These are phyloP conservation scores for Candidula unifasciata DNA, from an alignment of 2,888 invertebrate species.

Conservation along the genomic window DNA sequence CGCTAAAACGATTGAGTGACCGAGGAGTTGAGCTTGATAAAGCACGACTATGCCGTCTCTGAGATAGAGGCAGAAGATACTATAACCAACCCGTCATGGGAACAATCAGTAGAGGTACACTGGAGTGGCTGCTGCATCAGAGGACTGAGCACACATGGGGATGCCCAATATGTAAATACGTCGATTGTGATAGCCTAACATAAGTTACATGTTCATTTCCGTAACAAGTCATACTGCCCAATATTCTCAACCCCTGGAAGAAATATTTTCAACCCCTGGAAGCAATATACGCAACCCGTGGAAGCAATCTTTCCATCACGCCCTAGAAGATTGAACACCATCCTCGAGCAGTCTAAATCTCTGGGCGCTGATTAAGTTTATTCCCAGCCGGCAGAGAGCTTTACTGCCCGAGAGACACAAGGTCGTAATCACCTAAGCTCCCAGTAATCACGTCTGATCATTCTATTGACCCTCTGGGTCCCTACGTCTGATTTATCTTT, in stretches of 20 bases:
- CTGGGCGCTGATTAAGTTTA: constrained; percentile 19
- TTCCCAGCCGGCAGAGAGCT: background rate
- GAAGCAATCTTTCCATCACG: constrained; percentile 9
- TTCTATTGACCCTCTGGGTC: background rate
- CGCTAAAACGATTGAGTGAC: too few species aligned
- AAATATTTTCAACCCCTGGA: background rate
- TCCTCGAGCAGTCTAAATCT: background rate
- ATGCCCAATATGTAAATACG: too few species aligned
- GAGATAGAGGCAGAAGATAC: too few species aligned
- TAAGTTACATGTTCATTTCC: background rate
- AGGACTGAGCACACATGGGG: too few species aligned
- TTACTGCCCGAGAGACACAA: background rate
- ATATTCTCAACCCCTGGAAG: constrained; percentile 18
- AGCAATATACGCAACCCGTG: constrained; percentile 12
- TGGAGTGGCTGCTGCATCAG: too few species aligned
- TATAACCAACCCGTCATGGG: too few species aligned
- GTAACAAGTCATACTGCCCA: background rate
- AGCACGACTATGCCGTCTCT: too few species aligned
- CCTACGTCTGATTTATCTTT: background rate
- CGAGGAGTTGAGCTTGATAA: too few species aligned
- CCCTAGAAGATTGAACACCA: constrained; percentile 13
- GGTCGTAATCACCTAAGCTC: constrained; percentile 13
- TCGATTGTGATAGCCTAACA: too few species aligned
- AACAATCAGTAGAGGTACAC: too few species aligned
- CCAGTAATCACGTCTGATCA: constrained; percentile 25